Conservation (phyloP, 2,113 vertebrate species). For the Zeus faber region DNA sequence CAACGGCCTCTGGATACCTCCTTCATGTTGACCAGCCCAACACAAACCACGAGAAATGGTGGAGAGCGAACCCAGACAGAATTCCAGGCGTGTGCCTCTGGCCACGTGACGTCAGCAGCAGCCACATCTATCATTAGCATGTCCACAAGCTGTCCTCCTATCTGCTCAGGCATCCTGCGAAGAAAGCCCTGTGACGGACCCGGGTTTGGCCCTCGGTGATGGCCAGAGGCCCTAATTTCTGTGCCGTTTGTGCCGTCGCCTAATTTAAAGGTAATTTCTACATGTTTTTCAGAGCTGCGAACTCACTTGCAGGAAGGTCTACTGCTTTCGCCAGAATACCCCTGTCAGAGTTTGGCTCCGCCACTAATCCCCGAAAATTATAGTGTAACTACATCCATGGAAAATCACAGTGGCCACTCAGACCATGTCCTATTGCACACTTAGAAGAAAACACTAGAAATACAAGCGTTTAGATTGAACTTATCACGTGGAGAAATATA, state of each 20-base stretch:
- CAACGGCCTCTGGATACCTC: constrained; percentile 52
- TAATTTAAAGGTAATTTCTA: constrained; percentile 41
- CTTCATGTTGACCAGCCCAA: constrained; percentile 46
- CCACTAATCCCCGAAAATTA: constrained; percentile 72
- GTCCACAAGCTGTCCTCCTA: constrained; percentile 57
- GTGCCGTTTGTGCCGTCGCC: constrained; percentile 22
- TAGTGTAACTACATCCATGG: constrained; percentile 60
- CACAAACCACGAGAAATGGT: constrained; percentile 62
- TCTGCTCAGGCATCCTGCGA: constrained; percentile 24
- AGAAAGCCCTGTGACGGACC: constrained; percentile 29
- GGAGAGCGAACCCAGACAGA: constrained; percentile 62
- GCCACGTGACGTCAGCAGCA: constrained; percentile 70
- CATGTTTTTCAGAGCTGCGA: constrained; percentile 40
- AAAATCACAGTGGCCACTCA: constrained; percentile 50
- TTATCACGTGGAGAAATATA: constrained; percentile 12
- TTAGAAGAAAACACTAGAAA: constrained; percentile 26
- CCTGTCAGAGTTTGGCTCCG: constrained; percentile 55
- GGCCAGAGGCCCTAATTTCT: constrained; percentile 36
- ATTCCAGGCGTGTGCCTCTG: constrained; percentile 55
- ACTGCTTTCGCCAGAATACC: constrained; percentile 32
- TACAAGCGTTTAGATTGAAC: constrained; percentile 30
- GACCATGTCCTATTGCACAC: constrained; percentile 27
- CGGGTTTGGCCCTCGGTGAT: constrained; percentile 24
- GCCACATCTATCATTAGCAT: constrained; percentile 69
- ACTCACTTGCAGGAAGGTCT: constrained; percentile 32